Percentiles rank a stretch among this genome's conserved stretches.
Conservation (phyloP, 1,140 invertebrate species). For the Phenacoccus solenopsis region DNA sequence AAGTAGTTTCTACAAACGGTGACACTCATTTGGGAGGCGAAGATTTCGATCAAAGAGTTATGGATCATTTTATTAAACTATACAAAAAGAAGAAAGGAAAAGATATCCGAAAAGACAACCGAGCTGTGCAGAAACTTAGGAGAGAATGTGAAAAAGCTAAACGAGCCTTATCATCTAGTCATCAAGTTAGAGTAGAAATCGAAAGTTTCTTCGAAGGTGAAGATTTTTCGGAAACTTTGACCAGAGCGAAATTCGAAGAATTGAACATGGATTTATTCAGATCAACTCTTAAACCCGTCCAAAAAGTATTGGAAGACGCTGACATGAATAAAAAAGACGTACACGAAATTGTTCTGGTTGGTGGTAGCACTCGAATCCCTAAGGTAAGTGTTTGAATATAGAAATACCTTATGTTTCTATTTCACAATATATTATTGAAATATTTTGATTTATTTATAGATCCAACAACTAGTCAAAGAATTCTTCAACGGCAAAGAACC, state of each 20-base stretch:
- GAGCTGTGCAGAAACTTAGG: constrained; percentile 90
- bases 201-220: constrained; percentile 98
- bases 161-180: constrained; percentile 84
- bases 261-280: constrained; percentile 98
- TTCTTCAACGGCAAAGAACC: constrained; percentile 93
- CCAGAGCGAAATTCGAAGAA: constrained; percentile 98
- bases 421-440: too few relatives aligned
- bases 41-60: constrained; percentile 96
- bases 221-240: constrained; percentile 98
- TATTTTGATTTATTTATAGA: too few relatives aligned
- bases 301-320: constrained; percentile 93
- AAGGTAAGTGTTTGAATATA: too few relatives aligned
- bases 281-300: constrained; percentile 96
- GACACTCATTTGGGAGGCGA: constrained; percentile 97
- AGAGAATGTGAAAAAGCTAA: constrained; percentile 97
- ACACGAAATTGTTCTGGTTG: constrained; percentile 97
- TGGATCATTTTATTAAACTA: constrained; percentile 97
- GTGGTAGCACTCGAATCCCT: constrained; percentile 97
- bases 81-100: constrained; percentile 99
- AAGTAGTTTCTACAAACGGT: constrained; percentile 92
- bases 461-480: constrained; percentile 97
- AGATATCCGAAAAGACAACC: constrained; percentile 88
- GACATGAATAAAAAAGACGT: constrained; percentile 98
- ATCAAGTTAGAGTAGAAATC: constrained; percentile 93
- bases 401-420: too few relatives aligned